A percentile compares a stretch with the other conserved stretches of the same genome.
These are phyloP conservation scores for Drosophila albomicans DNA, from an alignment of 1,140 invertebrate species.

Conservation along the genomic window DNA sequence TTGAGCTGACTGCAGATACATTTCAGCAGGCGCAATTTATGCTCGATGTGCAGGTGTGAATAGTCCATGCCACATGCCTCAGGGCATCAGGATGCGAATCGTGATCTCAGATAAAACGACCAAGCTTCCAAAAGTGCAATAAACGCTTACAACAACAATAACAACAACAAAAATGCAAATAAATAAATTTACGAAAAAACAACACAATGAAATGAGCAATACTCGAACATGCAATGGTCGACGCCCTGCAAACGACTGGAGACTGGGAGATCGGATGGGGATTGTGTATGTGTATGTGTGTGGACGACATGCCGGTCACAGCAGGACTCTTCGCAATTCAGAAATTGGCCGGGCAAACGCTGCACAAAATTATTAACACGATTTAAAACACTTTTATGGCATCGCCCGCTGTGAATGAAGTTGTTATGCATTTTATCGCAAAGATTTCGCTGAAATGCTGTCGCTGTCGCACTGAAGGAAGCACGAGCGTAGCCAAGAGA, in stretches of 20 bases:
- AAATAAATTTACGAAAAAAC: neutral
- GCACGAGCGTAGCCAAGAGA: neutral
- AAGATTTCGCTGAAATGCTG: slow-evolving; percentile 74
- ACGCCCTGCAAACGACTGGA: neutral
- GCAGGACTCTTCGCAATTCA: slow-evolving; percentile 78
- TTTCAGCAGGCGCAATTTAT: slow-evolving; percentile 81
- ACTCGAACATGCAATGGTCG: slow-evolving; percentile 20
- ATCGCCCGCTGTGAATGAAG: slow-evolving; percentile 83
- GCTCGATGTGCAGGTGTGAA: slow-evolving; percentile 73
- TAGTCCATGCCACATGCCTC: slow-evolving; percentile 56
- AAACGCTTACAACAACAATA: slow-evolving; percentile 25
- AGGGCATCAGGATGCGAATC: slow-evolving; percentile 22
- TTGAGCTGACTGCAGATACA: slow-evolving; percentile 75
- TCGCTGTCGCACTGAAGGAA: slow-evolving; percentile 26
- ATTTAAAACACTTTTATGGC: slow-evolving; percentile 85
- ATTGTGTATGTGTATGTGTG: slow-evolving; percentile 16
- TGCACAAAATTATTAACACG: slow-evolving; percentile 84
- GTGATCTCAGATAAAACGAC: slow-evolving; percentile 5
- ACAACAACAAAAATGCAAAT: slow-evolving; percentile 3
- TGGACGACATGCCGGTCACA: slow-evolving; percentile 75
- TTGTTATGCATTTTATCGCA: slow-evolving; percentile 84
- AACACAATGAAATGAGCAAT: slow-evolving; percentile 21
- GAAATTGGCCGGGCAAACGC: slow-evolving; percentile 67
- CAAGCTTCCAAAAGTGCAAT: slow-evolving; percentile 41
- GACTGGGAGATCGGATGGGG: neutral